Evolutionary conservation across 2,113 vertebrate species (phyloP), one percentile per base, ranked within the genome.

Genomic region (Motacilla alba): DNA sequence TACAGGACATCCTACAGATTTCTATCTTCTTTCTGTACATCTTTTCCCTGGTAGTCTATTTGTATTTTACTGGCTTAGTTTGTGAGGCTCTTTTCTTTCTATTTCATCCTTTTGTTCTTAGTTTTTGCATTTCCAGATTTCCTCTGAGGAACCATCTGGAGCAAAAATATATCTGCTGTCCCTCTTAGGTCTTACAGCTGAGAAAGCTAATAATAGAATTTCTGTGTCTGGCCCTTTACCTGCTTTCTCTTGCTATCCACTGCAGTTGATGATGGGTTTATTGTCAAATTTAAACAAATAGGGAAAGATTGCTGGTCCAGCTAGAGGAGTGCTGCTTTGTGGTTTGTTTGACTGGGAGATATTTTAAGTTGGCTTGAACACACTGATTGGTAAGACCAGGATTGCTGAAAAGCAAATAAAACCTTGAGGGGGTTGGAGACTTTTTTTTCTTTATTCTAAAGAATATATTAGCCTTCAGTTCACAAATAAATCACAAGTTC

Each of bases 401-500:
- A 69, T 67, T 93, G 80, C 47, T 85, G 75, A 55, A 91, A 60
- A 90, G 79, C 59, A 90, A 70, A 74, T 87, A 89, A 90, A 94
- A 83, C 53, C 93, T 87, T 69, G 33, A 85, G 59, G 79, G 44
- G 13, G 15, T 52, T 93, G 53, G 33, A 88, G 58, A 43, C 12
- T 41, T 55, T 68, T 74, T 76, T 77, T 35, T 11, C 56, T 69
- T 87, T 73, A 49, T 87, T 93, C 74, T 79, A 53, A 91, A 94
- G 89, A 78, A 82, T 84, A 81, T 60, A 49, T 76, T 91, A 93
- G 58, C 62, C 62, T 81, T 85, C 39, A 28, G 58, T 83, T 89
- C 78, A 89, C 62, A 91, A 93, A 64, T 66, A 85, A 90, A 81
- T 95, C 55, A 79, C 63, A 69, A 58, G 67, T 94, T 92, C 82